Conservation (phyloP, 2,797 vertebrate genomes). For the Selene dorsalis region DNA sequence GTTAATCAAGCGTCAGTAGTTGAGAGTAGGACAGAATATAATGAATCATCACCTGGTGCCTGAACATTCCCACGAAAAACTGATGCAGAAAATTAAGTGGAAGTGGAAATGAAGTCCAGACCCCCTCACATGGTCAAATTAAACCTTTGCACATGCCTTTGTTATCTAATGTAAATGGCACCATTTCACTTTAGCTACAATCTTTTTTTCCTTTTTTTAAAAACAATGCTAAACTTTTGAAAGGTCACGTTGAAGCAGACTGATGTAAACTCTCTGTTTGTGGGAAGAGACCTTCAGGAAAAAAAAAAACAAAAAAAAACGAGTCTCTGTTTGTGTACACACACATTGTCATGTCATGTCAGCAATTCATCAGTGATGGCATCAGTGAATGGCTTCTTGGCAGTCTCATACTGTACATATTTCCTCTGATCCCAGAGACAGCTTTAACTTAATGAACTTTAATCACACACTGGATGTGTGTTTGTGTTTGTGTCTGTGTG, state of each 20-base stretch:
- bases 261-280: not conserved
- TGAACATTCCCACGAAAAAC: too few species aligned
- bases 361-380: not conserved
- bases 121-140: too few species aligned
- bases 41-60: too few species aligned
- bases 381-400: not conserved
- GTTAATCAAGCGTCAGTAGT: too few species aligned
- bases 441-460: not conserved
- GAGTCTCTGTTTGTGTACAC: not conserved
- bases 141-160: not conserved
- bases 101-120: too few species aligned
- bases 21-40: too few species aligned
- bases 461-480: not conserved
- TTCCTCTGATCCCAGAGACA: slow-evolving; percentile 20
- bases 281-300: not conserved
- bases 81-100: too few species aligned
- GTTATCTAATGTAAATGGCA: not conserved
- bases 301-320: not conserved
- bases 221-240: not conserved
- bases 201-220: not conserved
- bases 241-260: not conserved
- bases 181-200: not conserved
- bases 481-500: not conserved
- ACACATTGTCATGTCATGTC: not conserved
- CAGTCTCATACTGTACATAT: not conserved